Percentiles rank a stretch among this genome's conserved stretches.
Evolutionary conservation across 1,140 invertebrate species (phyloP).

Genomic region (Drosophila kohkoa): DNA sequence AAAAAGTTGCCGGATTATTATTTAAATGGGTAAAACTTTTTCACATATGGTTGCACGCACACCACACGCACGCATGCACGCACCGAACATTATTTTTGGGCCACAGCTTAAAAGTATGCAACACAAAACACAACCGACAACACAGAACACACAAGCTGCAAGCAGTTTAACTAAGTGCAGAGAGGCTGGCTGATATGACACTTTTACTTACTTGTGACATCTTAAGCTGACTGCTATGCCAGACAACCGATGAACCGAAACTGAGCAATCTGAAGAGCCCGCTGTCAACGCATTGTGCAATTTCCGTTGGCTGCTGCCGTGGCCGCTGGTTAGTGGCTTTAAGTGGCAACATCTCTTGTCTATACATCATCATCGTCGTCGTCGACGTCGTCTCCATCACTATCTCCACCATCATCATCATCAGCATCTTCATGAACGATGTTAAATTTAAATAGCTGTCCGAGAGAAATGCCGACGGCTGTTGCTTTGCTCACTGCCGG

Average conservation of each 20-base stretch:
- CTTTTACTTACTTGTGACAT: constrained; percentile 51
- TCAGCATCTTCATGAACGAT: constrained; percentile 6
- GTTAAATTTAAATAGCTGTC: constrained; percentile 46
- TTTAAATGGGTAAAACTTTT: constrained; percentile 48
- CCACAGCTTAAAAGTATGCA: constrained; percentile 70
- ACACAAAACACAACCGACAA: constrained; percentile 48
- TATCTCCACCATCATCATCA: background rate
- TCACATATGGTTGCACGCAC: constrained; percentile 35
- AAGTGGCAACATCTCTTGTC: constrained; percentile 48
- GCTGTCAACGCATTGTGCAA: constrained; percentile 52
- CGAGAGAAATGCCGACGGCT: constrained; percentile 66
- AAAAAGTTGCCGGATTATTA: constrained; percentile 51
- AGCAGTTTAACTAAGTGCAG: constrained; percentile 10
- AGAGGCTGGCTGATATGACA: constrained; percentile 44
- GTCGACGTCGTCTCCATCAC: too few relatives aligned
- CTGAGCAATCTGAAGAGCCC: constrained; percentile 1
- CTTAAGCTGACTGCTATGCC: constrained; percentile 17
- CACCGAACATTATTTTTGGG: constrained; percentile 30
- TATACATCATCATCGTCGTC: constrained; percentile 9
- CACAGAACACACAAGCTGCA: constrained; percentile 7
- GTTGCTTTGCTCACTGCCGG: constrained; percentile 55
- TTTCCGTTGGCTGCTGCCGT: constrained; percentile 69
- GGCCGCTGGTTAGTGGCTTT: constrained; percentile 47
- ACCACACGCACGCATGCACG: background rate
- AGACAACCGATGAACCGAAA: constrained; percentile 8